phyloP scores from a whole-genome alignment of 1,140 invertebrate species.

The Cephus cinctus region DNA sequence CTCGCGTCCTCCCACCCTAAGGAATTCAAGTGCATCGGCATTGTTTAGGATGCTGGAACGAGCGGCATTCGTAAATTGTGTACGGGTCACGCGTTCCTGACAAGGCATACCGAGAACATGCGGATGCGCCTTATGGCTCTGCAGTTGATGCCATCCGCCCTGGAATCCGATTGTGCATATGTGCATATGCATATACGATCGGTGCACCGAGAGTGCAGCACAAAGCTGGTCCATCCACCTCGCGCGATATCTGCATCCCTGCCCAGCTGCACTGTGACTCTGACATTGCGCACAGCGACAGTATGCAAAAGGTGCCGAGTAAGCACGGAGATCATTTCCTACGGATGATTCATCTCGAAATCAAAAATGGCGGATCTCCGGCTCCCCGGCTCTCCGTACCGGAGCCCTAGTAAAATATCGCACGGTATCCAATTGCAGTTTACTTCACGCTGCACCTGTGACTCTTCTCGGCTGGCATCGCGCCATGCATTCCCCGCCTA shows the following conservation, averaged over 20 bases:
- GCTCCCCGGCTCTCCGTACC: constrained; percentile 18
- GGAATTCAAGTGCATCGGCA: too few species aligned
- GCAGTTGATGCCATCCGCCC: constrained; percentile 6
- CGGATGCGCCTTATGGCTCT: too few species aligned
- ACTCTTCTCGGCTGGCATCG: constrained; percentile 11
- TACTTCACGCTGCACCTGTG: constrained; percentile 29
- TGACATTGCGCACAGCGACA: too few species aligned
- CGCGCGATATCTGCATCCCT: too few species aligned
- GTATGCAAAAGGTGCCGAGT: too few species aligned
- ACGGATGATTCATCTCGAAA: constrained; percentile 33
- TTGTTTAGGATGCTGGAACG: too few species aligned
- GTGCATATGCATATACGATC: constrained; percentile 1
- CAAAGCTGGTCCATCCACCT: too few species aligned
- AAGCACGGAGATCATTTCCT: constrained; percentile 33
- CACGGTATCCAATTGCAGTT: constrained; percentile 39
- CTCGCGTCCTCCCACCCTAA: too few species aligned
- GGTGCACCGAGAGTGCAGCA: too few species aligned
- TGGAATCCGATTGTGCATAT: constrained; percentile 17
- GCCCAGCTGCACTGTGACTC: too few species aligned
- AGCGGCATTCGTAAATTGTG: constrained; percentile 19
- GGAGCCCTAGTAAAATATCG: constrained; percentile 21
- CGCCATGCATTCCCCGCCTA: constrained; percentile 16
- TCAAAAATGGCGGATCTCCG: constrained; percentile 6
- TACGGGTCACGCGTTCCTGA: constrained; percentile 26
- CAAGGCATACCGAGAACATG: constrained; percentile 26